phyloP scores from a whole-genome alignment of 2,888 invertebrate genomes.

The Callinectes sapidus region DNA sequence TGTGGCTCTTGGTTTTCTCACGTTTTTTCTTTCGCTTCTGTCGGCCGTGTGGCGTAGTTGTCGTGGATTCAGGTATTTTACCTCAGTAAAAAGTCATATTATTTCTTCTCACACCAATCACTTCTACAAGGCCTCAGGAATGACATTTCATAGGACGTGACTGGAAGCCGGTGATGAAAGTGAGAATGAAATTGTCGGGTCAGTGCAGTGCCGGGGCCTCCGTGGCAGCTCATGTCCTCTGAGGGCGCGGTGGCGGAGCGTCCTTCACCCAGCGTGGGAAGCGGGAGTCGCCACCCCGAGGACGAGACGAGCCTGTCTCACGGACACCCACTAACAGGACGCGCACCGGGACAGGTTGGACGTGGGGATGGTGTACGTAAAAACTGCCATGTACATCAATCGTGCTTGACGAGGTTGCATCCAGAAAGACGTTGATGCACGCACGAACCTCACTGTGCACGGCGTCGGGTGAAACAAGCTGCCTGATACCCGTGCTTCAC shows the following conservation, averaged over 20 bases:
- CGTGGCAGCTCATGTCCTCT: not conserved
- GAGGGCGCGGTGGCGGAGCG: not conserved
- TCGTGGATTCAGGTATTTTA: not conserved
- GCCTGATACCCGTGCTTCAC: not conserved
- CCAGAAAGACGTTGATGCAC: not conserved
- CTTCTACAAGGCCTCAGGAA: not conserved
- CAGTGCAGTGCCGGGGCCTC: not conserved
- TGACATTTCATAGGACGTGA: not conserved
- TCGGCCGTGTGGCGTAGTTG: not conserved
- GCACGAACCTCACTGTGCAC: not conserved
- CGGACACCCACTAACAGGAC: not conserved
- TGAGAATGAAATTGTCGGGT: not conserved
- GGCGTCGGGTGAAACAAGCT: not conserved
- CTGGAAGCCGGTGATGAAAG: not conserved
- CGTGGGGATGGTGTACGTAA: slow-evolving; percentile 25
- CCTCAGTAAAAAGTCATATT: not conserved
- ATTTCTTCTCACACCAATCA: slow-evolving; percentile 2
- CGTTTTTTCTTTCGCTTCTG: not conserved
- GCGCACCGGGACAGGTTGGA: slow-evolving; percentile 1
- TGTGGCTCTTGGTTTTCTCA: not conserved
- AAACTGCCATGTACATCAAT: not conserved
- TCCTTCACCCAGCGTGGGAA: slow-evolving; percentile 31
- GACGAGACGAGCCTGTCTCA: not conserved
- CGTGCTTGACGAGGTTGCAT: not conserved
- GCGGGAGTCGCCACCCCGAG: not conserved